Conservation (phyloP, 2,113 vertebrate species). For the Vombatus ursinus region DNA sequence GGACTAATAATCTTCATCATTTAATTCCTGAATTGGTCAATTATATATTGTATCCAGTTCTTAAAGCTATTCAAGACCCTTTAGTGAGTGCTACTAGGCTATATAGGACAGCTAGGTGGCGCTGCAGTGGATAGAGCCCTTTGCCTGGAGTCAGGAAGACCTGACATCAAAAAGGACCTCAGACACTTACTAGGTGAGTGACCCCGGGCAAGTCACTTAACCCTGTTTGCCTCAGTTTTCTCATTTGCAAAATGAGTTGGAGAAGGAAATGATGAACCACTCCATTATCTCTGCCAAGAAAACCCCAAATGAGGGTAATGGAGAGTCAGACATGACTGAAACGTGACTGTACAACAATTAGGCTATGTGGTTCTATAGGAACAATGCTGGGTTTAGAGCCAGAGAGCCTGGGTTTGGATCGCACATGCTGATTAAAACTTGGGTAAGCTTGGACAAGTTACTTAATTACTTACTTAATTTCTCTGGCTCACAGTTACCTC, state of each 20-base stretch:
- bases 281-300: not conserved
- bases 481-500: not conserved
- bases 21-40: conserved; percentile 58
- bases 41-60: conserved; percentile 69
- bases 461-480: not conserved
- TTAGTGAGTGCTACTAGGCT: not conserved
- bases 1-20: conserved; percentile 50
- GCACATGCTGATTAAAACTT: not conserved
- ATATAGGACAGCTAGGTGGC: not conserved
- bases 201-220: not conserved
- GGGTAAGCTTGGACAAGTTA: not conserved
- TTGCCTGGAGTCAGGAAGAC: not conserved
- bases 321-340: not conserved
- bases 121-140: not conserved
- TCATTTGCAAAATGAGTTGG: not conserved
- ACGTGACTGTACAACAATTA: not conserved
- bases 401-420: not conserved
- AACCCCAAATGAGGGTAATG: not conserved
- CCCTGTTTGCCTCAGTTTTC: not conserved
- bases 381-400: not conserved
- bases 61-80: not conserved
- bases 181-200: not conserved
- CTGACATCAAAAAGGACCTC: not conserved
- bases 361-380: not conserved
- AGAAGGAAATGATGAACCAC: not conserved